Evolutionary conservation across 1,140 invertebrate species (phyloP), one percentile per base, ranked within the genome.

Genomic region (Drosophila saltans): DNA sequence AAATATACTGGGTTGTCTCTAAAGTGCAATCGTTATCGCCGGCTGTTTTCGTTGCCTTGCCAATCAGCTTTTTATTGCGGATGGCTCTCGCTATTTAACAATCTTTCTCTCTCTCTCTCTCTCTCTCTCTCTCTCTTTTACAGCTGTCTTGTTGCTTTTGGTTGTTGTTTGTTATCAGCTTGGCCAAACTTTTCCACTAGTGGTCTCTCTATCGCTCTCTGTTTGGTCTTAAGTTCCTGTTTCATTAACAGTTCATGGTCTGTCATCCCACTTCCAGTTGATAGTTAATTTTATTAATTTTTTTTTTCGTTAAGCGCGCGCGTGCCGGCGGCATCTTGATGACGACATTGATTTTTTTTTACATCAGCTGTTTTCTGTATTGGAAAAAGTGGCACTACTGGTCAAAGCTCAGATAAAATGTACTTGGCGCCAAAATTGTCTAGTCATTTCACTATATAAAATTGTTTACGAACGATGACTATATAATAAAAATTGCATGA

Each of bases 21-120:
- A 28, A 57, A 30, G n/a, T 62, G 69, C 72, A 80, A 88, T 88
- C 70, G 83, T 86, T 86, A 86, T 86, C 83, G 83, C 72, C 73
- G 65, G 72, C 52, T 77, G 43, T 4, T 30, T 30, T 60, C 70
- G 43, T 63, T 64, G 72, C 7, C 62, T 28, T 77, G 78, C 59
- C 72, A 77, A 84, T 65, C 58, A 30, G 26, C 26, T 66, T 74
- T 36, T 28, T 45, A 28, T 72, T 81, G 65, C n/a, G 43, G 43
- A 48, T 28, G 40, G 55, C 7, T 21, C 45, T 39, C 64, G 48
- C 36, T 16, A 41, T 16, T 8, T 52, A 11, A 1, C 58, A 45
- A 21, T 65, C 36, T 60, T 21, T 33, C 24, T 30, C 55, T 64
- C 64, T 56, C 36, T 41, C 39, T 26, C 66, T 16, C 28, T 48